These are phyloP conservation scores for Galendromus occidentalis DNA, from an alignment of 1,140 invertebrate genomes.

Conservation along the genomic window DNA sequence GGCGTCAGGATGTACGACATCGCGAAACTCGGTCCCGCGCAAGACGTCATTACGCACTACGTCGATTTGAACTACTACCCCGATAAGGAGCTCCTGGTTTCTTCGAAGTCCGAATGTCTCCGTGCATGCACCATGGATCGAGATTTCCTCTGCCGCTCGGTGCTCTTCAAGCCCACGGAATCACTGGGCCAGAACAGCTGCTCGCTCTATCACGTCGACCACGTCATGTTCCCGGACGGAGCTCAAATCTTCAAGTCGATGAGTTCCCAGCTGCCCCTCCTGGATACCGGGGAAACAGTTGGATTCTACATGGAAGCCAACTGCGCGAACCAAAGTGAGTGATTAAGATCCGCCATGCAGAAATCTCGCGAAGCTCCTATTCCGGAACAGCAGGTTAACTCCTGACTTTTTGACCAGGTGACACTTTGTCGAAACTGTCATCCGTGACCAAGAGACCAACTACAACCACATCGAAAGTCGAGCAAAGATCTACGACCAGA, in stretches of 20 bases:
- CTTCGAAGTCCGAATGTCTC: constrained; percentile 51
- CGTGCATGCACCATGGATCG: constrained; percentile 75
- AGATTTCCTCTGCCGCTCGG: constrained; percentile 77
- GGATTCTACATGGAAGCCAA: constrained; percentile 72
- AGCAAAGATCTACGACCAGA: neutral
- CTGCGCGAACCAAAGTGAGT: constrained; percentile 31
- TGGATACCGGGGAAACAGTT: constrained; percentile 69
- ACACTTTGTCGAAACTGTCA: neutral
- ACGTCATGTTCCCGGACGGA: constrained; percentile 70
- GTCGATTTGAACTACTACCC: constrained; percentile 75
- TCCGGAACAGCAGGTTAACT: too few relatives aligned
- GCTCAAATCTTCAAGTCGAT: constrained; percentile 63
- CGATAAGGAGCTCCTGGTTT: constrained; percentile 64
- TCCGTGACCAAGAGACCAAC: neutral
- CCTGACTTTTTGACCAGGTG: neutral
- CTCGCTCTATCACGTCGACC: constrained; percentile 73
- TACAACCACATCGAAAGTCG: neutral
- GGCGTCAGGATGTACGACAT: constrained; percentile 49
- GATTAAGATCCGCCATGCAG: neutral
- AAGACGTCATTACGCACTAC: constrained; percentile 72
- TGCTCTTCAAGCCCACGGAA: constrained; percentile 38
- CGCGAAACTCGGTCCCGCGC: constrained; percentile 62
- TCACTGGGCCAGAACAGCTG: constrained; percentile 44
- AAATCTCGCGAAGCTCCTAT: neutral
- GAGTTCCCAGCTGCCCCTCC: constrained; percentile 62